Evolutionary conservation across 2,888 invertebrate species (phyloP).

Genomic region (Drosophila kuntzei): DNA sequence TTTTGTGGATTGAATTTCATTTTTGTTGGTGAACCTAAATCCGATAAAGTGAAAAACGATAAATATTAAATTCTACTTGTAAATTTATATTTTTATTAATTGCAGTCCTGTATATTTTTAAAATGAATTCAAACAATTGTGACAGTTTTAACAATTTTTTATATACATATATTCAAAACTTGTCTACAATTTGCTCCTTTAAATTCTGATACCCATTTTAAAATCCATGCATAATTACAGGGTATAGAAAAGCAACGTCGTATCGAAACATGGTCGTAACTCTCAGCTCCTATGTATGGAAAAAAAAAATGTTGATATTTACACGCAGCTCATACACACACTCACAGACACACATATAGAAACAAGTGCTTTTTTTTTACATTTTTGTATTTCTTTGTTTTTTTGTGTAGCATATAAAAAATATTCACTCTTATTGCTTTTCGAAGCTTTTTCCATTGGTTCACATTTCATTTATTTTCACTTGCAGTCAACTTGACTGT

Average conservation of each 20-base stretch:
- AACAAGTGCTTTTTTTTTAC: constrained; percentile 41
- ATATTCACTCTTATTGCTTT: constrained; percentile 77
- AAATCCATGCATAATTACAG: constrained; percentile 8
- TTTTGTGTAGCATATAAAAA: constrained; percentile 43
- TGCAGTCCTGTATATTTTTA: no score
- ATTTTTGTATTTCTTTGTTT: constrained; percentile 52
- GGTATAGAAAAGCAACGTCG: constrained; percentile 27
- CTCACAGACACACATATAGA: constrained; percentile 27
- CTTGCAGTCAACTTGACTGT: constrained; percentile 57
- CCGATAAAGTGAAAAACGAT: no score
- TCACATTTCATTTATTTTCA: constrained; percentile 81
- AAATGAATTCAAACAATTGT: background rate
- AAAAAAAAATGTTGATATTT: constrained; percentile 71
- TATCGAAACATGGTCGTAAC: constrained; percentile 39
- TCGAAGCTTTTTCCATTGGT: constrained; percentile 75
- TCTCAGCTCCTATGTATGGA: constrained; percentile 23
- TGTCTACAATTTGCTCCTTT: background rate
- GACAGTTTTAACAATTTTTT: no score
- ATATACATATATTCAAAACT: background rate
- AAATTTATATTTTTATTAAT: no score
- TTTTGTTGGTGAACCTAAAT: no score
- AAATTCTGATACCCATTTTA: background rate
- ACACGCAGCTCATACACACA: constrained; percentile 43
- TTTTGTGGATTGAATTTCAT: no score
- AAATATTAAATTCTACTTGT: no score